phyloP scores from a whole-genome alignment of 2,797 vertebrate genomes.

The Hylomyscus alleni region DNA sequence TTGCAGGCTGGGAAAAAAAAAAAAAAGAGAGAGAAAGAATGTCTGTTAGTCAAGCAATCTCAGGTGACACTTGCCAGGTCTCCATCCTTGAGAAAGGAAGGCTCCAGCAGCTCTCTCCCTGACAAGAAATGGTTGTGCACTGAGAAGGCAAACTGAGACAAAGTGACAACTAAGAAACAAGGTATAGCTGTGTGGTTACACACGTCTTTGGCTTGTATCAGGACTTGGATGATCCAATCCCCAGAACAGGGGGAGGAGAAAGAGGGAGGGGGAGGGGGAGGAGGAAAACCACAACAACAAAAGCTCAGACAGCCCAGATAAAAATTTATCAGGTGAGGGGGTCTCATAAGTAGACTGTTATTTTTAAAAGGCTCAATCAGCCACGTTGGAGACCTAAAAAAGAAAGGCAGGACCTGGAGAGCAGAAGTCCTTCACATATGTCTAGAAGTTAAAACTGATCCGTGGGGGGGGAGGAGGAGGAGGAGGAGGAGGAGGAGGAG shows the following conservation, averaged over 20 bases:
- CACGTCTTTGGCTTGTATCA: background rate
- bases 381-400: background rate
- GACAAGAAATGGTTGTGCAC: background rate
- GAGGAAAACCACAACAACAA: background rate
- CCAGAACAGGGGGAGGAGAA: background rate
- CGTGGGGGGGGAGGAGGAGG: too few species aligned
- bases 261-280: background rate
- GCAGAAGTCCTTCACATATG: background rate
- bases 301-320: background rate
- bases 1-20: constrained; percentile 88
- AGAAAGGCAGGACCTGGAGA: background rate
- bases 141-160: rapidly evolving
- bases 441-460: background rate
- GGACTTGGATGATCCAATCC: background rate
- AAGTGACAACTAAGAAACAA: background rate
- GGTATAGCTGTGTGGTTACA: background rate
- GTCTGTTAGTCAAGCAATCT: background rate
- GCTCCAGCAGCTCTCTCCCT: background rate
- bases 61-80: background rate
- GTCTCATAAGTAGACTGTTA: background rate
- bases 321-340: background rate
- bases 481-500: background rate
- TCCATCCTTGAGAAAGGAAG: background rate
- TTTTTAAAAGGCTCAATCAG: background rate
- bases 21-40: constrained; percentile 70